phyloP scores from a whole-genome alignment of 2,113 vertebrate genomes.

The Neolamprologus hecqui region DNA sequence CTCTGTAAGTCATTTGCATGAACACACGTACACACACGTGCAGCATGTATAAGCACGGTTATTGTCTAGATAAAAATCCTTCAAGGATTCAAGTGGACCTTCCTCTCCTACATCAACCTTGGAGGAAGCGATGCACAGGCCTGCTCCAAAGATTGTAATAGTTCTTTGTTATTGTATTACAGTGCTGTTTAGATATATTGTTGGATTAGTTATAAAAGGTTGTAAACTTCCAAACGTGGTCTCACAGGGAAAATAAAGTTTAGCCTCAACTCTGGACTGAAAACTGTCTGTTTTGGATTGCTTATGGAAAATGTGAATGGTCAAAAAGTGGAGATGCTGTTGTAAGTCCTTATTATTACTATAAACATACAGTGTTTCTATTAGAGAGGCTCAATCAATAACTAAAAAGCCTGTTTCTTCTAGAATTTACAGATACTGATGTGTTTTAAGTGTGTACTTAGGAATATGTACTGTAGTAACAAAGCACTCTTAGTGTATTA shows the following conservation, averaged over 20 bases:
- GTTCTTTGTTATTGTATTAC: background rate
- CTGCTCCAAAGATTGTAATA: background rate
- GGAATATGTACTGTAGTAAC: background rate
- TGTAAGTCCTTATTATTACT: background rate
- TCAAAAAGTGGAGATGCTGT: background rate
- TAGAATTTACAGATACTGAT: background rate
- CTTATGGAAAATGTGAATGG: background rate
- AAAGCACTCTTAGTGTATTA: background rate
- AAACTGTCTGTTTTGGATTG: background rate
- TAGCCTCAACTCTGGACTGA: background rate
- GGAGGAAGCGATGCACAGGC: background rate
- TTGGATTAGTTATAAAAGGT: background rate
- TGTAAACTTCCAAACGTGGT: background rate
- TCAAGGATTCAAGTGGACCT: background rate
- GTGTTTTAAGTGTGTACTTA: background rate
- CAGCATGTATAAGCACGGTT: background rate
- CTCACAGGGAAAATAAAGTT: background rate
- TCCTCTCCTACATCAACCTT: background rate
- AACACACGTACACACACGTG: background rate
- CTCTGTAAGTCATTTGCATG: conserved; percentile 79
- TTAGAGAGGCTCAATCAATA: background rate
- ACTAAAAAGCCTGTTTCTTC: background rate
- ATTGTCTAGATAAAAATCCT: background rate
- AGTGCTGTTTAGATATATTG: background rate
- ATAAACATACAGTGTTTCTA: background rate